These are phyloP conservation scores for Anarrhichthys ocellatus DNA, from an alignment of 2,113 vertebrate genomes.

Conservation along the genomic window DNA sequence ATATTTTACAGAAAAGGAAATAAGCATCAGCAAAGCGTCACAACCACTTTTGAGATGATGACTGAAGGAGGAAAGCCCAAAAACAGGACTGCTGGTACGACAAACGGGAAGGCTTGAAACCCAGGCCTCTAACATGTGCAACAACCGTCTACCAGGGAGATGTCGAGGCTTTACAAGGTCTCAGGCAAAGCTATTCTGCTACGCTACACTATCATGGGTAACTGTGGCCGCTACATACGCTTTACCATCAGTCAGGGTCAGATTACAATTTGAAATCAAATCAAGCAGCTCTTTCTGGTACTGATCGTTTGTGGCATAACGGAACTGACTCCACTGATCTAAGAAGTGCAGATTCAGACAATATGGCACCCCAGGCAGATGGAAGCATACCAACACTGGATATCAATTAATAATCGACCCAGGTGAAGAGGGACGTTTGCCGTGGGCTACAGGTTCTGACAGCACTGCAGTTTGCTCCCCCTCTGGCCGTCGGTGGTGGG, in stretches of 20 bases:
- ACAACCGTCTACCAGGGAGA: slow-evolving; percentile 39
- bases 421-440: slow-evolving; percentile 65
- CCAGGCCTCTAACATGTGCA: slow-evolving; percentile 40
- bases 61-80: slow-evolving; percentile 65
- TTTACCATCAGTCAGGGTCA: slow-evolving; percentile 72
- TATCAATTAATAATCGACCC: slow-evolving; percentile 75
- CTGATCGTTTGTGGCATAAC: slow-evolving; percentile 46
- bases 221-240: slow-evolving; percentile 38
- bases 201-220: slow-evolving; percentile 29
- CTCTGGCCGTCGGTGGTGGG: slow-evolving; percentile 97
- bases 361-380: slow-evolving; percentile 48
- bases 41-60: slow-evolving; percentile 77
- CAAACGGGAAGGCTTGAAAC: slow-evolving; percentile 43
- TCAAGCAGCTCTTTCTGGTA: slow-evolving; percentile 56
- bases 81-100: slow-evolving; percentile 74
- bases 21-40: slow-evolving; percentile 71
- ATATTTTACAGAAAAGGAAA: slow-evolving; percentile 83
- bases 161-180: slow-evolving; percentile 39
- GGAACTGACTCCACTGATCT: slow-evolving; percentile 51
- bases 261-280: slow-evolving; percentile 75
- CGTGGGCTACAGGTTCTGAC: slow-evolving; percentile 96
- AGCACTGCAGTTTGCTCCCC: slow-evolving; percentile 97
- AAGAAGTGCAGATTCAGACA: slow-evolving; percentile 66
- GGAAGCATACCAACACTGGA: slow-evolving; percentile 63
- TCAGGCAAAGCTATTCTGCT: slow-evolving; percentile 48